phyloP scores from a whole-genome alignment of 2,113 vertebrate species.

The Thunnus maccoyii region DNA sequence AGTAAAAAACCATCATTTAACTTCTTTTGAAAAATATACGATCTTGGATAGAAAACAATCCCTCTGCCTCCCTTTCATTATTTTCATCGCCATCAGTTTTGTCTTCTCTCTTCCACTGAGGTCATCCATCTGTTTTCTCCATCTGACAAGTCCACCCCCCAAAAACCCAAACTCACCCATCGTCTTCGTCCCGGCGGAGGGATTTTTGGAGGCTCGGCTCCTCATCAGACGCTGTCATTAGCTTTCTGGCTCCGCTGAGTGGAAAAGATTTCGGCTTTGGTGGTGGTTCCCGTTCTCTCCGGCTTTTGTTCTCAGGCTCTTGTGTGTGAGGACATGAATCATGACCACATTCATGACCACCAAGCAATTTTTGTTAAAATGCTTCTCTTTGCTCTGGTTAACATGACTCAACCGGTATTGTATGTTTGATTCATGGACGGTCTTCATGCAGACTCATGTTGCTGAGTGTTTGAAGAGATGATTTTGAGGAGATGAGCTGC shows the following conservation, averaged over 20 bases:
- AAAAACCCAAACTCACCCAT: constrained; percentile 23
- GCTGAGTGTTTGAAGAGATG: background rate
- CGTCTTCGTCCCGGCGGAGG: background rate
- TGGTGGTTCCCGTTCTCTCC: constrained; percentile 24
- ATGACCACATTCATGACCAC: constrained; percentile 28
- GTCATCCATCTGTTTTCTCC: constrained; percentile 40
- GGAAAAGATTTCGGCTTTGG: constrained; percentile 40
- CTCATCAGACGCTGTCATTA: background rate
- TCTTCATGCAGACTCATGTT: constrained; percentile 32
- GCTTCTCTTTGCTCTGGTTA: constrained; percentile 47
- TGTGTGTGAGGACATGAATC: constrained; percentile 42
- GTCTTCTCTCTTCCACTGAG: constrained; percentile 13
- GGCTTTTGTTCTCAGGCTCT: constrained; percentile 37
- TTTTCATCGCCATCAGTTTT: constrained; percentile 6
- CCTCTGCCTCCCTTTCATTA: background rate
- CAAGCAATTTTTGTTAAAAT: constrained; percentile 28
- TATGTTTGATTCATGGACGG: constrained; percentile 26
- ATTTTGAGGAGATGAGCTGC: background rate
- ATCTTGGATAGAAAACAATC: too few species aligned
- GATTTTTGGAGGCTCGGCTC: background rate
- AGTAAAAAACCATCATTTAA: background rate
- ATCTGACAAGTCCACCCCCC: constrained; percentile 30
- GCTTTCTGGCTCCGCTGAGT: constrained; percentile 23
- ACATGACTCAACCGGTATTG: constrained; percentile 1
- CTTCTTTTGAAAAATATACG: background rate